These are phyloP conservation scores for Clarias platycephalus DNA, from an alignment of 2,797 vertebrate species.

Conservation along the genomic window DNA sequence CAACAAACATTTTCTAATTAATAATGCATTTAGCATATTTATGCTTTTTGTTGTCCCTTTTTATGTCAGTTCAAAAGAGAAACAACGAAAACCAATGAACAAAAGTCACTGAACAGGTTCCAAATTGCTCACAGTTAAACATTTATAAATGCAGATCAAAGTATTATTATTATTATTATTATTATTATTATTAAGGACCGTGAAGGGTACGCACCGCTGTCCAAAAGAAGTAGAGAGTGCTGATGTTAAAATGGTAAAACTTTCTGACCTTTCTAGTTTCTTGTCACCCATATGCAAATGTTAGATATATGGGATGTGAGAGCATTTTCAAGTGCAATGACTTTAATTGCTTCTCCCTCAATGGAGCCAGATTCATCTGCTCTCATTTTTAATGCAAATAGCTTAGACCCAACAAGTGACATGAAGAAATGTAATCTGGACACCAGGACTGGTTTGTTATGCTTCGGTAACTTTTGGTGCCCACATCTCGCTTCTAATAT, in stretches of 20 bases:
- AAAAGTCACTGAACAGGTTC: neutral
- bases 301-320: slow-evolving; percentile 7
- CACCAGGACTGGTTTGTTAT: neutral
- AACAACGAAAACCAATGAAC: neutral
- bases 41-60: neutral
- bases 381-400: slow-evolving; percentile 23
- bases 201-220: too few species aligned
- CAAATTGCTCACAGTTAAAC: neutral
- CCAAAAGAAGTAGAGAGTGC: neutral
- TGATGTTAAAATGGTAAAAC: neutral
- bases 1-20: neutral
- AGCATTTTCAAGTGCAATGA: slow-evolving; percentile 15
- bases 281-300: slow-evolving; percentile 16
- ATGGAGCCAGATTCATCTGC: slow-evolving; percentile 11
- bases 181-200: neutral
- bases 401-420: slow-evolving; percentile 24
- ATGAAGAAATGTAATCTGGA: slow-evolving; percentile 26
- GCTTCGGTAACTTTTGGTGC: neutral
- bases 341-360: slow-evolving; percentile 26
- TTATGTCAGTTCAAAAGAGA: neutral
- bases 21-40: neutral
- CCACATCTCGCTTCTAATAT: neutral
- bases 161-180: too few species aligned
- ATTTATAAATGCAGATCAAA: neutral
- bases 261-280: slow-evolving; percentile 10